Evolutionary conservation across 2,888 invertebrate species (phyloP), one percentile per base, ranked within the genome.

Genomic region (Minunthozetes semirufus): DNA sequence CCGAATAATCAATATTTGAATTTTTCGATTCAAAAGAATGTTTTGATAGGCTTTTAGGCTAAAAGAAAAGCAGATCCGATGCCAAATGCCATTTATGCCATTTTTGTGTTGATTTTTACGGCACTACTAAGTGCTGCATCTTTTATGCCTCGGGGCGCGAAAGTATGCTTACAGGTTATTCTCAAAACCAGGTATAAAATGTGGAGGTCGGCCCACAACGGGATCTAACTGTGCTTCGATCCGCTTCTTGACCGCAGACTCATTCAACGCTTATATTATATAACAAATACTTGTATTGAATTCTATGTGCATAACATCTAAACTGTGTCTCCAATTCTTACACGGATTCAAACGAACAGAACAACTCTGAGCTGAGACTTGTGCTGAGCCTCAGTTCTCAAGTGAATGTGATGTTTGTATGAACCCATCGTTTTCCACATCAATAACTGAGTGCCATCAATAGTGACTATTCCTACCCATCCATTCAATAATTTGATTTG

Each of bases 151-250:
- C 33, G 33, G 68, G 68, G 42, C 19, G 68, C 68, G 68, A 68
- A 68, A 68, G 68, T 68, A 61, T 68, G 38, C 68, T 17, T 68
- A 42, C 68, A 68, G 68, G 68, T 68, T 68, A 68, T 68, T 17
- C 38, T 19, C 46, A 15, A 42, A 68, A 68, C 42, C 68, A 19
- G 38, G 68, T 68, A 68, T 68, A 68, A 42, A 68, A 68, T 68
- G 42, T 68, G 38, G 68, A 68, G 68, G 68, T 68, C 68, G 68
- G 68, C 68, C 68, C 38, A 68, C 11, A 68, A 68, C 68, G 68
- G 68, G 42, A 68, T 68, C 68, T 68, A 68, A 68, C 38, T 33
- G 63, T 22, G 19, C 68, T 68, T 38, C 13, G 38, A 42, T 13
- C 68, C 38, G 19, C n/a, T 42, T n/a, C 42, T 19, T 68, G 68